Evolutionary conservation across 2,888 invertebrate genomes (phyloP).

Genomic region (Callinectes sapidus): DNA sequence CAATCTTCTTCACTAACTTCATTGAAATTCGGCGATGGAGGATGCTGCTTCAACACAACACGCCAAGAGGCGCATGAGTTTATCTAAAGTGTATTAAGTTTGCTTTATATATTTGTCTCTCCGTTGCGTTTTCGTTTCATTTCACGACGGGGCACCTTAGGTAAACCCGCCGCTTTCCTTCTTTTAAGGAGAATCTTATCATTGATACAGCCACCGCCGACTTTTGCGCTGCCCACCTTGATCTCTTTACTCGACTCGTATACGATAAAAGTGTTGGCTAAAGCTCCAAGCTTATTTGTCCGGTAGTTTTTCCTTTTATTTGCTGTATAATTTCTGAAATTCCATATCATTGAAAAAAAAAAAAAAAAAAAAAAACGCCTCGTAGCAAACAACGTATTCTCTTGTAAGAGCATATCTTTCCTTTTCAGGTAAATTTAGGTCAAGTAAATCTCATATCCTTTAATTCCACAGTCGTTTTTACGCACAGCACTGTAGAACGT

Average conservation of each 20-base stretch:
- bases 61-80: not conserved
- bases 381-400: not conserved
- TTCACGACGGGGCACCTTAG: not conserved
- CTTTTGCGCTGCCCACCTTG: not conserved
- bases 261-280: not conserved
- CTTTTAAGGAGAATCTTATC: not conserved
- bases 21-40: not conserved
- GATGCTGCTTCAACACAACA: not conserved
- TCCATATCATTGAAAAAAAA: not conserved
- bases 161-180: not conserved
- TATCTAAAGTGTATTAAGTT: not conserved
- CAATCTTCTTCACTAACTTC: not conserved
- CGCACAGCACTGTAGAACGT: not conserved
- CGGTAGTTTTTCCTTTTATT: not conserved
- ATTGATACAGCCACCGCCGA: not conserved
- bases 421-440: not conserved
- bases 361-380: not conserved
- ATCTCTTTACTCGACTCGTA: not conserved
- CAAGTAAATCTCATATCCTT: not conserved
- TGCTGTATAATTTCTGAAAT: not conserved
- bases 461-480: not conserved
- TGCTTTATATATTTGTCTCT: not conserved
- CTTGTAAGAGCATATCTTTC: not conserved
- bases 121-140: not conserved
- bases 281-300: not conserved